Conservation (phyloP, 2,888 invertebrate genomes). For the Pogonocherus hispidulus region DNA sequence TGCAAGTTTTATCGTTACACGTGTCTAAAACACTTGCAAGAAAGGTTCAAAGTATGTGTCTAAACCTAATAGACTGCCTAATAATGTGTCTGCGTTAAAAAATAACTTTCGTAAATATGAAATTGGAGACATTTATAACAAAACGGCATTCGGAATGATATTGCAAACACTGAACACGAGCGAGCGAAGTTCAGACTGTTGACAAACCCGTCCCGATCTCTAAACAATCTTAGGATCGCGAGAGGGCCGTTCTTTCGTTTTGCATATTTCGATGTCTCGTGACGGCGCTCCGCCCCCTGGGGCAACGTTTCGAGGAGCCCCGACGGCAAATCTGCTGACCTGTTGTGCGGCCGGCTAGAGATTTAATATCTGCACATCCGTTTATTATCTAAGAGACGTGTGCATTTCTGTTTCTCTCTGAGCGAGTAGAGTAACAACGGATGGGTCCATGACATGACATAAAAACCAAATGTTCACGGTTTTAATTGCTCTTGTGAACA, state of each 20-base stretch:
- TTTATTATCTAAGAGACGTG: background rate
- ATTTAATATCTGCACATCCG: conserved; percentile 17
- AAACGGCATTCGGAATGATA: too few relatives aligned
- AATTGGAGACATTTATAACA: too few relatives aligned
- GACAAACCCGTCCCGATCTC: conserved; percentile 44
- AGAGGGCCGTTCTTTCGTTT: conserved; percentile 25
- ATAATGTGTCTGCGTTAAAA: too few relatives aligned
- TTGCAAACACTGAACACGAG: too few relatives aligned
- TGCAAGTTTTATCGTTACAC: too few relatives aligned
- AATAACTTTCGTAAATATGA: too few relatives aligned
- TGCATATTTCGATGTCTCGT: conserved; percentile 37
- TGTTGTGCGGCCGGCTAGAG: conserved; percentile 6
- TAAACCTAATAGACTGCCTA: too few relatives aligned
- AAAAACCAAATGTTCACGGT: background rate
- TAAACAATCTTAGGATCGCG: conserved; percentile 38
- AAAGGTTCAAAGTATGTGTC: too few relatives aligned
- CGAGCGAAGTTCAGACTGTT: too few relatives aligned
- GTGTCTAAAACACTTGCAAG: too few relatives aligned
- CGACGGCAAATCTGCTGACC: conserved; percentile 27
- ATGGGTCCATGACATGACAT: background rate
- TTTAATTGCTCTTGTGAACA: too few relatives aligned
- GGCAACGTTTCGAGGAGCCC: conserved; percentile 34
- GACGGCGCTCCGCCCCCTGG: conserved; percentile 43
- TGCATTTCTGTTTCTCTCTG: background rate
- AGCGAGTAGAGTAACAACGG: background rate